A percentile compares a stretch with the other conserved stretches of the same genome.
phyloP scores from a whole-genome alignment of 2,888 invertebrate genomes.

The Acleris emargana region DNA sequence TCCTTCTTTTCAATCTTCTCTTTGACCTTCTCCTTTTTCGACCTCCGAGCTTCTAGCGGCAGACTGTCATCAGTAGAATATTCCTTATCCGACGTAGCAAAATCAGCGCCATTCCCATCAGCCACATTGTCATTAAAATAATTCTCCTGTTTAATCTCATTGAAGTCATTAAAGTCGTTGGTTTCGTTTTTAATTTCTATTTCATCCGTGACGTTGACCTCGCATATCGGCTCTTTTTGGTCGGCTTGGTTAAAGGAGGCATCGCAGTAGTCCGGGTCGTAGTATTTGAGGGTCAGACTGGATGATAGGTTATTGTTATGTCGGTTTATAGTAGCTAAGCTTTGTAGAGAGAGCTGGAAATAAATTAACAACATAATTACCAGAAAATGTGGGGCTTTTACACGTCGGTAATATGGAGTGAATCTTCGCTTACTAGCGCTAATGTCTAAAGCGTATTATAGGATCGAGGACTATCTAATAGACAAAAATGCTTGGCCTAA shows the following conservation, averaged over 20 bases:
- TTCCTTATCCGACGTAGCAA: constrained; percentile 40
- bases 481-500: too few relatives aligned
- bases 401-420: too few relatives aligned
- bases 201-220: constrained; percentile 32
- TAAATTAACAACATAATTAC: not conserved
- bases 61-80: constrained; percentile 63
- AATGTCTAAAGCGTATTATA: too few relatives aligned
- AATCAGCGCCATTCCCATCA: constrained; percentile 37
- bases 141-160: constrained; percentile 42
- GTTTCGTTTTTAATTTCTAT: constrained; percentile 42
- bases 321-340: constrained; percentile 56
- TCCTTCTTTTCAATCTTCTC: constrained; percentile 35
- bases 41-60: constrained; percentile 50
- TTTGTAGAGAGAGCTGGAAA: constrained; percentile 59
- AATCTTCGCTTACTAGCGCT: too few relatives aligned
- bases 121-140: constrained; percentile 38
- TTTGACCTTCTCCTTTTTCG: constrained; percentile 38
- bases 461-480: too few relatives aligned
- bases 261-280: constrained; percentile 48
- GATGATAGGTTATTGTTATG: constrained; percentile 50
- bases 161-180: constrained; percentile 23
- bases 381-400: too few relatives aligned
- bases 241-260: constrained; percentile 40
- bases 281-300: constrained; percentile 43
- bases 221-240: constrained; percentile 10